A percentile compares a stretch with the other conserved stretches of the same genome.
phyloP scores from a whole-genome alignment of 1,140 invertebrate species.

The Diorhabda elongata region DNA sequence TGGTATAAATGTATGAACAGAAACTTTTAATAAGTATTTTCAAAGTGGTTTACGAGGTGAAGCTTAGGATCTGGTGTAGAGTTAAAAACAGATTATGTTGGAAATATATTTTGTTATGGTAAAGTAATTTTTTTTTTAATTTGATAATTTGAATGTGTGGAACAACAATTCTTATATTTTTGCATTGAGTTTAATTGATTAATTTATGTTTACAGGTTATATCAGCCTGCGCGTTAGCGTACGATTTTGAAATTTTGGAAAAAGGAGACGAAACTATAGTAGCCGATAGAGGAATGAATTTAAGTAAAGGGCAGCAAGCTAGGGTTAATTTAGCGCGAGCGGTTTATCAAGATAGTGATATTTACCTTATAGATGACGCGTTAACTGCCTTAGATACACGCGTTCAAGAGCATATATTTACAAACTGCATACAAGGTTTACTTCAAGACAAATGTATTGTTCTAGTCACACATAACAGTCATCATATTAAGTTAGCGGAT shows the following conservation, averaged over 20 bases:
- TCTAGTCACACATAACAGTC: slow-evolving; percentile 69
- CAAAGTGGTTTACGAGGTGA: too few relatives aligned
- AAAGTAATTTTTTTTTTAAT: too few relatives aligned
- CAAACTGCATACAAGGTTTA: slow-evolving; percentile 66
- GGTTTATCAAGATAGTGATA: slow-evolving; percentile 72
- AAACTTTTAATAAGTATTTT: too few relatives aligned
- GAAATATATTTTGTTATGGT: too few relatives aligned
- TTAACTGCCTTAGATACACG: slow-evolving; percentile 78
- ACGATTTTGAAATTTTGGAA: slow-evolving; percentile 26
- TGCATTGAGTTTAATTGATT: not conserved
- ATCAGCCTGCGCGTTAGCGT: slow-evolving; percentile 24
- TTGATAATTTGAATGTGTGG: too few relatives aligned
- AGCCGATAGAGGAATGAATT: slow-evolving; percentile 72
- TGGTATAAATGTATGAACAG: too few relatives aligned
- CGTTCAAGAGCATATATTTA: slow-evolving; percentile 76
- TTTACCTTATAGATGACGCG: slow-evolving; percentile 79
- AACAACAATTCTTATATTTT: too few relatives aligned
- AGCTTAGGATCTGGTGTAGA: too few relatives aligned
- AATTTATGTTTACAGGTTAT: slow-evolving; percentile 11
- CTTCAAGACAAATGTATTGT: slow-evolving; percentile 68
- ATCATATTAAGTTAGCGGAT: slow-evolving; percentile 30
- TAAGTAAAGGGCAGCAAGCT: slow-evolving; percentile 86
- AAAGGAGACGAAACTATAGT: slow-evolving; percentile 72
- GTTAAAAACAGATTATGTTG: too few relatives aligned
- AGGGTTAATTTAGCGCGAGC: slow-evolving; percentile 83